Conservation (phyloP, 1,140 invertebrate genomes). For the Psilanteris sp. region DNA sequence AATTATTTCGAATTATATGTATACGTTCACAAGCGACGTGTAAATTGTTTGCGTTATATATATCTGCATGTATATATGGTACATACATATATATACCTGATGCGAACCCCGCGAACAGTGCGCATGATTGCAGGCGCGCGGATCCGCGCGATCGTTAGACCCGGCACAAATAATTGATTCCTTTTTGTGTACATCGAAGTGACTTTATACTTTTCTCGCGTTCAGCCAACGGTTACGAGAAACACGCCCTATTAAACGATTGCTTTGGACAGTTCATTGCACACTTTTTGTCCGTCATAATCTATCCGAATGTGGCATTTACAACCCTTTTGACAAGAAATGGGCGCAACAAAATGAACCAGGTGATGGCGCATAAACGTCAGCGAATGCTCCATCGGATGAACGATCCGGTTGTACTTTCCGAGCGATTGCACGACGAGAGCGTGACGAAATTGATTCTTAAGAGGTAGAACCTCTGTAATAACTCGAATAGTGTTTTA, state of each 20-base stretch:
- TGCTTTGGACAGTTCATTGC: conserved; percentile 49
- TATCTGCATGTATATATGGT: too few species aligned
- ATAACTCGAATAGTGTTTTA: conserved; percentile 45
- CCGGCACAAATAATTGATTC: not conserved
- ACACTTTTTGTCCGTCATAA: conserved; percentile 67
- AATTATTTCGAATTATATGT: too few species aligned
- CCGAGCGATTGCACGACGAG: conserved; percentile 67
- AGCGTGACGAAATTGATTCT: conserved; percentile 67
- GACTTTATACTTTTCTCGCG: conserved; percentile 15
- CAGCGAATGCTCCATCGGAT: conserved; percentile 51
- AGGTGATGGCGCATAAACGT: conserved; percentile 69
- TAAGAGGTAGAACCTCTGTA: conserved; percentile 35
- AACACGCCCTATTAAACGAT: conserved; percentile 35
- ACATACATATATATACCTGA: too few species aligned
- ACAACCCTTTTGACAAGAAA: conserved; percentile 70
- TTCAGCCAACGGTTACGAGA: conserved; percentile 22
- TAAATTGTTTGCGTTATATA: too few species aligned
- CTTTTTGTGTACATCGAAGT: not conserved
- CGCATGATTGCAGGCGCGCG: too few species aligned
- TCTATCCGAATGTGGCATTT: conserved; percentile 62
- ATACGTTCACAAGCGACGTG: too few species aligned
- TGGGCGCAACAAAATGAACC: conserved; percentile 67
- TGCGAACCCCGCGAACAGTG: too few species aligned
- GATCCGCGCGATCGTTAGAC: too few species aligned
- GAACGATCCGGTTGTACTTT: conserved; percentile 67